A percentile compares a stretch with the other conserved stretches of the same genome.
phyloP scores from a whole-genome alignment of 2,113 vertebrate genomes.

The Pongo pygmaeus region DNA sequence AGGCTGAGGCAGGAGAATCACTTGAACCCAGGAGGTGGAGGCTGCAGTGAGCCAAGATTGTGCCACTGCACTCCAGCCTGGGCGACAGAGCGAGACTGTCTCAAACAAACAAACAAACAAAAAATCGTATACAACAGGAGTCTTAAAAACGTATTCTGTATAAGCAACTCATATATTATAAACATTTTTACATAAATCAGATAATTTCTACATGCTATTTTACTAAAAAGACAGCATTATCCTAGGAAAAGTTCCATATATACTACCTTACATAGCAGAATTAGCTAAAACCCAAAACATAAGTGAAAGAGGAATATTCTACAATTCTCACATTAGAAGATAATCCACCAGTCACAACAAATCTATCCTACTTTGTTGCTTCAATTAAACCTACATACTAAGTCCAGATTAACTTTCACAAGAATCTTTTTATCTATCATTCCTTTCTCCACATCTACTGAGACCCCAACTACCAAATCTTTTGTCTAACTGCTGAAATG shows the following conservation, averaged over 20 bases:
- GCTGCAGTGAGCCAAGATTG: too few species aligned
- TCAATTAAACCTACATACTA: constrained; percentile 23
- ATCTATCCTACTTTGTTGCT: neutral
- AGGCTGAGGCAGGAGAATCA: too few species aligned
- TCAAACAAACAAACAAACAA: too few species aligned
- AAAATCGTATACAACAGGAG: neutral
- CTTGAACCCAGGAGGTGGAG: too few species aligned
- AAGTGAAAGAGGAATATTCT: neutral
- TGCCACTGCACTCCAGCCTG: too few species aligned
- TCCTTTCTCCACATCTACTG: neutral
- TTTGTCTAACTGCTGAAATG: neutral
- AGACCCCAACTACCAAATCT: neutral
- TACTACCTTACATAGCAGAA: constrained; percentile 34
- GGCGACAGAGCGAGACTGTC: too few species aligned
- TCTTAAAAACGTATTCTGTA: neutral
- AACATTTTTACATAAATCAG: neutral
- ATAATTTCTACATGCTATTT: neutral
- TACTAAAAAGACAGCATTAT: constrained; percentile 4
- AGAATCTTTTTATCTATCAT: constrained; percentile 23
- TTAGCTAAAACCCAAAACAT: constrained; percentile 17
- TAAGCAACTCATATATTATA: neutral
- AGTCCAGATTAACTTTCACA: neutral
- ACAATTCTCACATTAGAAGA: neutral
- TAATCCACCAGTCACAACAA: neutral
- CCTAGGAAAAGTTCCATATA: neutral